Base-by-base conservation (phyloP, 2,113 vertebrate genomes). In the Drymodes brunneopygia region DNA sequence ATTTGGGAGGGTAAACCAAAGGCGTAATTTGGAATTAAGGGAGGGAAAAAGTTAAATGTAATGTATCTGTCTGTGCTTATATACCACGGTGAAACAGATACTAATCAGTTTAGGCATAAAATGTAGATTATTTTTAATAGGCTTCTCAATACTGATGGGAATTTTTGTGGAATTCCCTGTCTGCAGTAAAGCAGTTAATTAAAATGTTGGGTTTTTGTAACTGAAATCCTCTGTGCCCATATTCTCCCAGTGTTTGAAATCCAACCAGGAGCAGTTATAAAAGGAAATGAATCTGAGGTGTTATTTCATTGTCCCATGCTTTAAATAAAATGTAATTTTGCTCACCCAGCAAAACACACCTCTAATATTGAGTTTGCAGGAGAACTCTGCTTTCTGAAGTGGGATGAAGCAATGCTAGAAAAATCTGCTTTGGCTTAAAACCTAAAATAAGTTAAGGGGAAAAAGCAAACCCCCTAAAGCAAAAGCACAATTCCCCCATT, bases 301-400 rank as follows among this genome's bases (percentile, higher is more conserved):
- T 87, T 92, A 57, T 77, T 96, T 96, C 70, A 69, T 92, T 91
- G 89, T 87, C 81, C 36, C 61, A 54, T 0, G 3, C 89, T n/a
- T 95, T 95, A 94, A 96, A 96, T 91, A 92, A 95, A 91, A 94
- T 70, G 53, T 84, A 82, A 75, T 92, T 95, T 69, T 84, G 57
- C 45, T 90, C 53, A 81, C 64, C 69, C 31, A 87, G 70, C 69
- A 65, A 60, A 84, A n/a, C 29, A 51, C 44, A 7, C 9, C 2
- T 81, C 51, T 81, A 31, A 75, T 75, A 65, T 0, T 58, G 84
- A 87, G 61, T 31, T 65, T 87, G 45, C 50, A 73, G 45, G 28
- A 78, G 61, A 88, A 28, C 50, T 80, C 54, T 47, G 33, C 73
- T 85, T 92, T 92, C 28, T 84, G 61, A 47, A 51, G 25, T 2